A percentile compares a stretch with the other conserved stretches of the same genome.
phyloP scores from a whole-genome alignment of 2,113 vertebrate species.

The Morone saxatilis region DNA sequence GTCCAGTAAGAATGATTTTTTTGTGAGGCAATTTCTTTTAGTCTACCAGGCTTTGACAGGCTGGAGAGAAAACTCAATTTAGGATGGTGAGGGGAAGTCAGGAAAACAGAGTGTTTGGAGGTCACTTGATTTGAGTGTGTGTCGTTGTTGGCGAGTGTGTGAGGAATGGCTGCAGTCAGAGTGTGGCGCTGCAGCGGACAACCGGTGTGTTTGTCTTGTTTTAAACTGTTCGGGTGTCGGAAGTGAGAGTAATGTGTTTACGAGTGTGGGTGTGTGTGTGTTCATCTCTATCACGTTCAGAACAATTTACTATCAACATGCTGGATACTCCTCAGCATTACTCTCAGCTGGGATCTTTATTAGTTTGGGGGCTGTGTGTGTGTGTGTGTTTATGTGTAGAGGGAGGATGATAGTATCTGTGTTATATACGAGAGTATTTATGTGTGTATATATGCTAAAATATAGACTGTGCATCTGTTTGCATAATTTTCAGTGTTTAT shows the following conservation, averaged over 20 bases:
- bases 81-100: not conserved
- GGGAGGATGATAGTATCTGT: not conserved
- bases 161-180: constrained; percentile 46
- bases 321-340: constrained; percentile 5
- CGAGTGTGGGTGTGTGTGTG: constrained; percentile 1
- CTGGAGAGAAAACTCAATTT: constrained; percentile 52
- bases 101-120: constrained; percentile 43
- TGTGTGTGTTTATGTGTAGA: constrained; percentile 11
- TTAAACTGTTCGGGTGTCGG: constrained; percentile 28
- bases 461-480: constrained; percentile 5
- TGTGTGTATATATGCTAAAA: not conserved
- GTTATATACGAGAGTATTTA: not conserved
- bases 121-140: constrained; percentile 38
- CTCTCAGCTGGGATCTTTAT: constrained; percentile 1
- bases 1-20: not conserved
- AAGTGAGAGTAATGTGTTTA: constrained; percentile 55
- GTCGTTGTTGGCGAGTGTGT: constrained; percentile 2
- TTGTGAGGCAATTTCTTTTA: constrained; percentile 23
- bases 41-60: not conserved
- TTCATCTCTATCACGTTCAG: constrained; percentile 13
- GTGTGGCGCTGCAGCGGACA: not conserved
- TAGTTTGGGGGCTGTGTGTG: not conserved
- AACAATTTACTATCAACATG: constrained; percentile 40
- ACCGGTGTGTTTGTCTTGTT: constrained; percentile 54
- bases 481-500: constrained; percentile 2